Percentiles rank a stretch among this genome's conserved stretches.
Evolutionary conservation across 2,113 vertebrate species (phyloP).

Genomic region (Scartelaos histophorus): DNA sequence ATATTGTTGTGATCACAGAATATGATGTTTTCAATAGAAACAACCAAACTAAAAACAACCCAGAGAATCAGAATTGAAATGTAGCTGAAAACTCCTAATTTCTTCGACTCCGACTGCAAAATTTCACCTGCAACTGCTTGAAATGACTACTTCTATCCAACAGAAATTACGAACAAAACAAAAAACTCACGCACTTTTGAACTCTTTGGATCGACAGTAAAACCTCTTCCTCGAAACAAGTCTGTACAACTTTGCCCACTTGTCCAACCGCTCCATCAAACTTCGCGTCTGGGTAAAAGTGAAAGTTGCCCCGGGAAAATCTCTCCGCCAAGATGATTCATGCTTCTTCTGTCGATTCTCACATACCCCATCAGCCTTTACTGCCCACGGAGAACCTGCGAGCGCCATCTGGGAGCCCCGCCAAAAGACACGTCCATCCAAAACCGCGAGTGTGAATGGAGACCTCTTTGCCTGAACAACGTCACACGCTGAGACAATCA

Average conservation of each 20-base stretch:
- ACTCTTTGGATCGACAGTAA: neutral
- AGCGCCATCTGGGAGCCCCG: constrained; percentile 62
- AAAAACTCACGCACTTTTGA: neutral
- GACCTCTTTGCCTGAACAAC: constrained; percentile 37
- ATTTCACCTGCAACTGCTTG: neutral
- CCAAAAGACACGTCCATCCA: constrained; percentile 69
- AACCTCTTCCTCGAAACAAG: neutral
- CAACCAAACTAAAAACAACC: neutral
- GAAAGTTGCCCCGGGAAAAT: neutral
- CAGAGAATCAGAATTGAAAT: neutral
- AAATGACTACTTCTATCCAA: neutral
- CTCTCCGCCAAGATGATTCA: constrained; percentile 16
- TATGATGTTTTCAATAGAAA: too few species aligned
- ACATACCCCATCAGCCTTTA: constrained; percentile 32
- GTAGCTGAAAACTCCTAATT: neutral
- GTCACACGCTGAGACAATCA: constrained; percentile 64
- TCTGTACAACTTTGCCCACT: neutral
- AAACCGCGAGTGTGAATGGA: constrained; percentile 52
- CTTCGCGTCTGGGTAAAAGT: constrained; percentile 10
- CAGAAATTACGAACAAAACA: neutral
- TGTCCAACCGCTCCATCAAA: constrained; percentile 1
- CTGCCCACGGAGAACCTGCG: constrained; percentile 48
- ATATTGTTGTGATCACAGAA: too few species aligned
- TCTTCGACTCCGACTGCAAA: neutral
- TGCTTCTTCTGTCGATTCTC: constrained; percentile 23